Evolutionary conservation across 2,113 vertebrate species (phyloP).

Genomic region (Ceuthmochares aereus): DNA sequence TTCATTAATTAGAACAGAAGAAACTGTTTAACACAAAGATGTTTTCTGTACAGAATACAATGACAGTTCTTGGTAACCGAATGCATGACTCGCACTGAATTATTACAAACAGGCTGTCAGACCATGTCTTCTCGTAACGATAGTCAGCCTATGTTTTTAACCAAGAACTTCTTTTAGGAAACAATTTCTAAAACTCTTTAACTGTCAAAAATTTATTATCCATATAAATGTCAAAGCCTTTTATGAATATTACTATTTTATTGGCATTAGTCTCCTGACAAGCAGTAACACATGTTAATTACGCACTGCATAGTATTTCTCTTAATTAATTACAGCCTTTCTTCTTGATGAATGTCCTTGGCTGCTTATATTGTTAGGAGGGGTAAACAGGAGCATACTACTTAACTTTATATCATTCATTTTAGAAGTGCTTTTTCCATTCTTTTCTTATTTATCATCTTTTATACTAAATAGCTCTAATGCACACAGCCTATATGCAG

Average conservation of each 20-base stretch:
- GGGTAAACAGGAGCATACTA: background rate
- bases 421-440: background rate
- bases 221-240: background rate
- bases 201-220: background rate
- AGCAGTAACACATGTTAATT: slow-evolving; percentile 30
- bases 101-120: background rate
- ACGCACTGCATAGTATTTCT: background rate
- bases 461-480: background rate
- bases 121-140: background rate
- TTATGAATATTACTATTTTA: background rate
- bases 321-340: background rate
- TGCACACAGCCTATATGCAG: background rate
- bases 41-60: background rate
- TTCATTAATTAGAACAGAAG: background rate
- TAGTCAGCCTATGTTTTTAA: background rate
- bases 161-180: background rate
- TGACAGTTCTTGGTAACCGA: background rate
- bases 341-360: slow-evolving; percentile 18
- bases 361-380: background rate
- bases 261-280: background rate
- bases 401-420: background rate
- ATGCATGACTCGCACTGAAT: background rate
- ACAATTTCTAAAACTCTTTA: background rate
- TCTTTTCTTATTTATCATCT: background rate
- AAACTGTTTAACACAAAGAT: background rate